Conservation (phyloP, 2,113 vertebrate genomes). For the Columba livia region DNA sequence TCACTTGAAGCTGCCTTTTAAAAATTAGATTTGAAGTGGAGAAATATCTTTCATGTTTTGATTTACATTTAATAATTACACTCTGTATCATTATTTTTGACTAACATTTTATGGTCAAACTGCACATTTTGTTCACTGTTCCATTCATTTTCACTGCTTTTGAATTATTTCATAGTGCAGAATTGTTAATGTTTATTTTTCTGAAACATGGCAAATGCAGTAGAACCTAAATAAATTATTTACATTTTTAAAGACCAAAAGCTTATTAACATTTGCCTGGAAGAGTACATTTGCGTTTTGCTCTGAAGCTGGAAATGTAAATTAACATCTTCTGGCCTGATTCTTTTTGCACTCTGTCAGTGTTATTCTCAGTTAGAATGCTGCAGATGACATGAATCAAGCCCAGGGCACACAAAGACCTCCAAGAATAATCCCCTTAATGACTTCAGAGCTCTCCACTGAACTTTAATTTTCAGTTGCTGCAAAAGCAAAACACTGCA, state of each 20-base stretch:
- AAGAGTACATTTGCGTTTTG: not conserved
- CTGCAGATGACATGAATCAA: not conserved
- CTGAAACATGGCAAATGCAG: conserved; percentile 10
- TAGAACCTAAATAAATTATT: conserved; percentile 31
- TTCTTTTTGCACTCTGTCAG: not conserved
- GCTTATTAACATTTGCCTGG: conserved; percentile 46
- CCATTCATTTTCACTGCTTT: not conserved
- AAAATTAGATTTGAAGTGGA: not conserved
- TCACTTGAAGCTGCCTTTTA: not conserved
- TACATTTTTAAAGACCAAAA: conserved; percentile 52
- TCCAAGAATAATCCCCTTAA: not conserved
- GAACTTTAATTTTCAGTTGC: not conserved
- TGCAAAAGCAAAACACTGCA: not conserved
- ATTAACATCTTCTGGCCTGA: not conserved
- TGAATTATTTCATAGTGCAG: not conserved
- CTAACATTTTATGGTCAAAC: not conserved
- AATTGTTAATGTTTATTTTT: not conserved
- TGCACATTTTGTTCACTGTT: not conserved
- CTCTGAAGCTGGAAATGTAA: not conserved
- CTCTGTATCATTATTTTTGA: not conserved
- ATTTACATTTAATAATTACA: not conserved
- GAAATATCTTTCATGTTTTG: not conserved
- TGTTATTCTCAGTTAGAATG: not conserved
- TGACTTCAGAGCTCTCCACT: not conserved
- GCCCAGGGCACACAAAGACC: not conserved